These are phyloP conservation scores for Thereva unica DNA, from an alignment of 2,888 invertebrate species.

Conservation along the genomic window DNA sequence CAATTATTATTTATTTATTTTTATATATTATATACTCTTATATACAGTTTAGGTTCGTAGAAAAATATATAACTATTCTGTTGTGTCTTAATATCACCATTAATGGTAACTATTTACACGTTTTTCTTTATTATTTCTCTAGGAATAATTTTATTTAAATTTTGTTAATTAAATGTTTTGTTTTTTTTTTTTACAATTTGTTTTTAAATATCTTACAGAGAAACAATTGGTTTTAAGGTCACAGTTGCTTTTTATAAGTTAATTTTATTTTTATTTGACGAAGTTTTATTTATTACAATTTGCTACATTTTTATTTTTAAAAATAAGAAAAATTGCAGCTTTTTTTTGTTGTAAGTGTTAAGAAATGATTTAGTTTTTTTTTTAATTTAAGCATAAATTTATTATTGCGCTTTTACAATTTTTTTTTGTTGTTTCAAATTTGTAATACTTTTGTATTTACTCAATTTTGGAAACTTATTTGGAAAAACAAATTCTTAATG, in stretches of 20 bases:
- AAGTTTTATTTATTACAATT: slow-evolving; percentile 15
- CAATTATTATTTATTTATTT: background rate
- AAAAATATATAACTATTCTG: slow-evolving; percentile 40
- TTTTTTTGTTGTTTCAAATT: too few relatives aligned
- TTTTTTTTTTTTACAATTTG: too few relatives aligned
- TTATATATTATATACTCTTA: background rate
- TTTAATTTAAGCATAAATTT: too few relatives aligned
- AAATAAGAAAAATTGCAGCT: too few relatives aligned
- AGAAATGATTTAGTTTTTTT: too few relatives aligned
- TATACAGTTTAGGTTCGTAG: slow-evolving; percentile 39
- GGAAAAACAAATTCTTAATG: too few relatives aligned
- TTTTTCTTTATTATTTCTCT: background rate
- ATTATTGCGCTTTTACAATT: too few relatives aligned
- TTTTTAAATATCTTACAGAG: too few relatives aligned
- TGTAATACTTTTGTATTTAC: too few relatives aligned
- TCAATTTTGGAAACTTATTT: too few relatives aligned
- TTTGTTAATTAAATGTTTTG: too few relatives aligned
- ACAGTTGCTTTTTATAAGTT: slow-evolving; percentile 25
- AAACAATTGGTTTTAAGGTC: slow-evolving; percentile 24
- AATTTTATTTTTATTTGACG: slow-evolving; percentile 17
- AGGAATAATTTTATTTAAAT: background rate
- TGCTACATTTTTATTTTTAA: slow-evolving; percentile 5
- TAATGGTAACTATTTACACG: slow-evolving; percentile 15
- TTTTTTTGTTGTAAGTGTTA: too few relatives aligned
- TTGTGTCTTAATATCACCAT: slow-evolving; percentile 29